Conservation (phyloP, 1,140 invertebrate species). For the Portunus trituberculatus region DNA sequence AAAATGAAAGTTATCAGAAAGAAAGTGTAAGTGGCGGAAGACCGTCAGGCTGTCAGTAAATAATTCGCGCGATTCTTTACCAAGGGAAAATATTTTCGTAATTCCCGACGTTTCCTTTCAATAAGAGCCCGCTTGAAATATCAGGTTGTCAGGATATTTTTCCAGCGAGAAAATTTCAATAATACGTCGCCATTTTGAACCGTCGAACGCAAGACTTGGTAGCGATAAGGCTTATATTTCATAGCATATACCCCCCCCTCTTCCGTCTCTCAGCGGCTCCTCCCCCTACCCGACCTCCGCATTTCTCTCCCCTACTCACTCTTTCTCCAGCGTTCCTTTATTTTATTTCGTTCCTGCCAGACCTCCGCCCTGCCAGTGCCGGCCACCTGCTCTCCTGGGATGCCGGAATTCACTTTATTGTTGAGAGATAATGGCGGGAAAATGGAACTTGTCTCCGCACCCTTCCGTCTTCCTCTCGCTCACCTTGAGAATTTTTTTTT, state of each 20-base stretch:
- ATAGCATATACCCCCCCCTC: slow-evolving; percentile 52
- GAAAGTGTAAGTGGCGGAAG: slow-evolving; percentile 68
- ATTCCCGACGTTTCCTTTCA: slow-evolving; percentile 78
- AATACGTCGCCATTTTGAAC: slow-evolving; percentile 76
- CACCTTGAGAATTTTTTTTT: not conserved
- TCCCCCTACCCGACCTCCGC: not conserved
- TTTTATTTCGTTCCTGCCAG: slow-evolving; percentile 1
- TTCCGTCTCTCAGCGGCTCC: not conserved
- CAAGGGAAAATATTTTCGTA: slow-evolving; percentile 78
- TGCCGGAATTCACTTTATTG: slow-evolving; percentile 21
- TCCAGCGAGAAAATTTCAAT: slow-evolving; percentile 78
- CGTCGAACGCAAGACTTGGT: slow-evolving; percentile 74
- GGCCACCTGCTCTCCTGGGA: not conserved
- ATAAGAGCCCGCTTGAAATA: slow-evolving; percentile 77
- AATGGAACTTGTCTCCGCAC: not conserved
- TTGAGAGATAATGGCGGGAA: slow-evolving; percentile 21
- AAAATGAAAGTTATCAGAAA: slow-evolving; percentile 70
- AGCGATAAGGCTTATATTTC: slow-evolving; percentile 75
- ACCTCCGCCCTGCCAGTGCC: not conserved
- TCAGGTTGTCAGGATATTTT: slow-evolving; percentile 78
- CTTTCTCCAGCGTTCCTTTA: not conserved
- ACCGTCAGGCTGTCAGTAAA: slow-evolving; percentile 76
- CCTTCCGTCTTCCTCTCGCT: not conserved
- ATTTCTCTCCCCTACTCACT: slow-evolving; percentile 15
- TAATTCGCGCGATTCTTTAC: slow-evolving; percentile 78